These are phyloP conservation scores for Phrynocephalus forsythii DNA, from an alignment of 2,797 vertebrate genomes.

Conservation along the genomic window DNA sequence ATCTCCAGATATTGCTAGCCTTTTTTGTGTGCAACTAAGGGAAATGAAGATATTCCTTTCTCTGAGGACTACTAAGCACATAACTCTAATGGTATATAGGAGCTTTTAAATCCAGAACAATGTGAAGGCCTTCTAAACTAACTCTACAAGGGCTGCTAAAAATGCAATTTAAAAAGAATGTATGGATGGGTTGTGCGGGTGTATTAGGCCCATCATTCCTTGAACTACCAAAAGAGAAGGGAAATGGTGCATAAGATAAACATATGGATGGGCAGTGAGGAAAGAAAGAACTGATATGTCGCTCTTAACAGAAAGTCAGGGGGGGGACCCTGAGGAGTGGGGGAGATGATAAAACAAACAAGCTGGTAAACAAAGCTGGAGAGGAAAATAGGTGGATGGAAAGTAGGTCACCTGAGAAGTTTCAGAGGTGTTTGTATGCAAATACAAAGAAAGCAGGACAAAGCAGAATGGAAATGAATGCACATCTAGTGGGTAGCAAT, in stretches of 20 bases:
- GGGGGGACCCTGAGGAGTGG: conserved; percentile 2
- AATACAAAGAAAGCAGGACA: conserved; percentile 20
- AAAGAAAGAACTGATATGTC: conserved; percentile 15
- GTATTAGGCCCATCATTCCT: neutral
- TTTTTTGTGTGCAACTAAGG: no score
- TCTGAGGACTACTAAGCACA: no score
- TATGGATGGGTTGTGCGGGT: conserved; percentile 19
- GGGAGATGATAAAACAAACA: conserved; percentile 25
- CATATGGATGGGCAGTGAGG: neutral
- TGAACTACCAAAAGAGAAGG: conserved; percentile 24
- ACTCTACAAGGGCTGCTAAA: conserved; percentile 32
- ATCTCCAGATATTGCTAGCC: no score
- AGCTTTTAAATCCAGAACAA: conserved; percentile 8
- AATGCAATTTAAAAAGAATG: conserved; percentile 5
- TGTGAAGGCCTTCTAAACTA: conserved; percentile 33
- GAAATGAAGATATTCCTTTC: no score
- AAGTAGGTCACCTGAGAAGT: conserved; percentile 44
- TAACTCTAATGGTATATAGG: no score
- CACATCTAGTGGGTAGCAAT: neutral
- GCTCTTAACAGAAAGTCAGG: neutral
- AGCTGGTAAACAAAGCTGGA: conserved; percentile 29
- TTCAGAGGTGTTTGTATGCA: conserved; percentile 41
- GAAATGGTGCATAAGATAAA: conserved; percentile 23
- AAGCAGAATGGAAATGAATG: neutral
- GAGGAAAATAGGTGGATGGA: conserved; percentile 6